Conservation (phyloP, 2,797 vertebrate species). For the Pogoniulus pusillus region DNA sequence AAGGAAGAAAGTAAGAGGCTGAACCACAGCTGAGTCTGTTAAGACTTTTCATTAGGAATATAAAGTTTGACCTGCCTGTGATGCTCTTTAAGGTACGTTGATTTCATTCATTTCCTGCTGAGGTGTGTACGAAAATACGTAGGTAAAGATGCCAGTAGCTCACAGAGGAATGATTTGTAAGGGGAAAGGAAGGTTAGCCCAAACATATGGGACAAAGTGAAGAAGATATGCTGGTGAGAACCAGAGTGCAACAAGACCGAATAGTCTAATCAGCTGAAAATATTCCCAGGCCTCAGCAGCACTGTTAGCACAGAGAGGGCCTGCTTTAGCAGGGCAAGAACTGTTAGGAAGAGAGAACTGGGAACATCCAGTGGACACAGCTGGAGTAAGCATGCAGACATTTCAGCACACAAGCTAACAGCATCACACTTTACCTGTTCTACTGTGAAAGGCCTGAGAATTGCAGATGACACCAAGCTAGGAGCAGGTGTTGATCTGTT, state of each 20-base stretch:
- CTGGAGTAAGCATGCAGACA: background rate
- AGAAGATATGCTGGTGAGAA: slow-evolving; percentile 25
- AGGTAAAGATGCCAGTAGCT: background rate
- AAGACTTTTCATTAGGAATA: background rate
- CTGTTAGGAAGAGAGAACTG: background rate
- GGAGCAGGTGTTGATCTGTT: too few relatives aligned
- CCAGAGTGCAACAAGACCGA: background rate
- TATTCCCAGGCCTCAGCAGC: background rate
- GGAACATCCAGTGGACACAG: background rate
- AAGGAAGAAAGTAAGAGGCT: background rate
- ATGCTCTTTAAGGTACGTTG: background rate
- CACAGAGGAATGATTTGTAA: background rate
- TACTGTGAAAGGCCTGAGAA: background rate
- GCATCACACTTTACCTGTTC: background rate
- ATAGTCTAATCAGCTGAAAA: slow-evolving; percentile 13
- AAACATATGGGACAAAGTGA: background rate
- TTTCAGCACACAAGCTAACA: background rate
- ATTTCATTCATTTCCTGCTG: slow-evolving; percentile 12
- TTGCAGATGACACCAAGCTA: too few relatives aligned
- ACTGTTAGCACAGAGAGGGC: background rate
- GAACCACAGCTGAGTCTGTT: background rate
- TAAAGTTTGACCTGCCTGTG: background rate
- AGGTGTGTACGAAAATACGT: background rate
- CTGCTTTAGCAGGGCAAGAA: background rate
- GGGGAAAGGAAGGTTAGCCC: slow-evolving; percentile 31